A percentile compares a stretch with the other conserved stretches of the same genome.
Evolutionary conservation across 2,113 vertebrate genomes (phyloP).

Genomic region (Callithrix jacchus): DNA sequence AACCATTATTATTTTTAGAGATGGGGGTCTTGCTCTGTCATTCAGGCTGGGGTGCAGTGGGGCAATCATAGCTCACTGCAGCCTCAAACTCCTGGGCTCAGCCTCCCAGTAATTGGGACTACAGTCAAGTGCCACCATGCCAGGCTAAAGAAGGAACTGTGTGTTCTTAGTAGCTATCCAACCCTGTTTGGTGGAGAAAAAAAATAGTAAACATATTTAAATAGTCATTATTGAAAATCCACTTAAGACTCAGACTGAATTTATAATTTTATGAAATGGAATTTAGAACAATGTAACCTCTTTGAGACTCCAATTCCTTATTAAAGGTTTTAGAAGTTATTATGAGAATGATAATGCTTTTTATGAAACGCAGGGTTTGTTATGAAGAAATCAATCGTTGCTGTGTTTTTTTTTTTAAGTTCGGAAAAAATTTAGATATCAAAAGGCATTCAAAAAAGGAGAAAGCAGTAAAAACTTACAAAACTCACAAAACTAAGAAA

Average conservation of each 20-base stretch:
- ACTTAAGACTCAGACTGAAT: neutral
- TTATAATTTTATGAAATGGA: constrained; percentile 20
- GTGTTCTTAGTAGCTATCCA: constrained; percentile 4
- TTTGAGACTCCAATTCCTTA: neutral
- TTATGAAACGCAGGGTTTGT: neutral
- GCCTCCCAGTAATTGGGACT: too few relatives aligned
- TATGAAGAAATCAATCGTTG: neutral
- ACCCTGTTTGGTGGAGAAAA: neutral
- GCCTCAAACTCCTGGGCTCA: too few relatives aligned
- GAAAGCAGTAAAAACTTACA: neutral
- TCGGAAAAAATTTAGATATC: neutral
- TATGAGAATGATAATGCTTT: neutral
- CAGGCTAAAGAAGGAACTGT: too few relatives aligned
- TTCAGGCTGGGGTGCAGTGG: too few relatives aligned
- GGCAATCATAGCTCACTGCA: too few relatives aligned
- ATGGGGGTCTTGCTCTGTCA: too few relatives aligned
- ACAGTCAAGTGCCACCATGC: too few relatives aligned
- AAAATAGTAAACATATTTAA: constrained; percentile 3
- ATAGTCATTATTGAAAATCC: constrained; percentile 11
- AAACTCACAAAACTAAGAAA: neutral
- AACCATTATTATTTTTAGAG: too few relatives aligned
- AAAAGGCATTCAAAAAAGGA: constrained; percentile 10
- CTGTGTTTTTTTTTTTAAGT: neutral
- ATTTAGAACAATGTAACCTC: neutral
- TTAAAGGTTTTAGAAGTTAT: neutral